Conservation (phyloP, 2,113 vertebrate species). For the Jaculus jaculus region DNA sequence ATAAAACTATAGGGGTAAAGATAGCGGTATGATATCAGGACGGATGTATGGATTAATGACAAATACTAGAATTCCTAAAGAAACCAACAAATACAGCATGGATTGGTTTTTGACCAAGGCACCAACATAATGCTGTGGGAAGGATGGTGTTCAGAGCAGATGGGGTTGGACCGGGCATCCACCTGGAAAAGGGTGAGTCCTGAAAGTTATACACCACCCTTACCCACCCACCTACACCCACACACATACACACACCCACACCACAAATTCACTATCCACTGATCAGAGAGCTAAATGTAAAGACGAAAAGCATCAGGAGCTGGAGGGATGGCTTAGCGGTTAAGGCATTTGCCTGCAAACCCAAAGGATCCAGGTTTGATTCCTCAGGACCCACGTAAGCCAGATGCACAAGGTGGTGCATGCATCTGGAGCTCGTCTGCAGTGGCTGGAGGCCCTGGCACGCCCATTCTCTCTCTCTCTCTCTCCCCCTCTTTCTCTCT, state of each 20-base stretch:
- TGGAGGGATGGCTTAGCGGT: too few relatives aligned
- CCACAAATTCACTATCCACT: too few relatives aligned
- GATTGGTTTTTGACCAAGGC: background rate
- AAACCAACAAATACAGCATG: background rate
- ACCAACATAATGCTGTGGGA: background rate
- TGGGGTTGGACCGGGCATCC: background rate
- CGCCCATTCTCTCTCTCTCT: too few relatives aligned
- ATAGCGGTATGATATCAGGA: background rate
- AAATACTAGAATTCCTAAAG: background rate
- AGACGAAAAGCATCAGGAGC: too few relatives aligned
- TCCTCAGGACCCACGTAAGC: too few relatives aligned
- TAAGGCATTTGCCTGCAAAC: too few relatives aligned
- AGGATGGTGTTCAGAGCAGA: background rate
- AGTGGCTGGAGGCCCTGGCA: too few relatives aligned
- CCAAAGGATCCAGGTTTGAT: too few relatives aligned
- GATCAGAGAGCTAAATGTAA: constrained; percentile 2
- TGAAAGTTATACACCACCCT: background rate
- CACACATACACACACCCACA: background rate
- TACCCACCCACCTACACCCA: background rate
- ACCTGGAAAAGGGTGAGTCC: background rate
- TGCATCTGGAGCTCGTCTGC: too few relatives aligned
- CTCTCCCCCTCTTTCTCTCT: too few relatives aligned
- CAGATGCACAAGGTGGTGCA: too few relatives aligned
- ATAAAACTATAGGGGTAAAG: background rate
- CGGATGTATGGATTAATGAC: background rate